A percentile compares a stretch with the other conserved stretches of the same genome.
Conservation (phyloP, 2,888 invertebrate genomes). For the Camptogramma bilineatum region DNA sequence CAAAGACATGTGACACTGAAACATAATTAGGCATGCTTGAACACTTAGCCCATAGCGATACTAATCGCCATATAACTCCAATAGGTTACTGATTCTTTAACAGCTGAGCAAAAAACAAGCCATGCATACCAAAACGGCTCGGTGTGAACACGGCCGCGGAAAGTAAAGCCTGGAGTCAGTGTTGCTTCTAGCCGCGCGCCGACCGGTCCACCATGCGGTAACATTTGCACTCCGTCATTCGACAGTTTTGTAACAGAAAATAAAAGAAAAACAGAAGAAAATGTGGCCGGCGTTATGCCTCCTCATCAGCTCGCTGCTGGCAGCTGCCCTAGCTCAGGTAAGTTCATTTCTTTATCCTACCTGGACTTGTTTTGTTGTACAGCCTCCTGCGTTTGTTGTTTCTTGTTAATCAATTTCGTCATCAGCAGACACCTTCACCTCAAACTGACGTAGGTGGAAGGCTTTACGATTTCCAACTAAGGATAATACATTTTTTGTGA, state of each 20-base stretch:
- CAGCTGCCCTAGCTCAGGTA: conserved; percentile 70
- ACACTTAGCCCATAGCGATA: conserved; percentile 19
- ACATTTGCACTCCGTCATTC: conserved; percentile 55
- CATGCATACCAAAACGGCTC: conserved; percentile 35
- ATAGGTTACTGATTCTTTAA: conserved; percentile 18
- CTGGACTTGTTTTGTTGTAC: conserved; percentile 39
- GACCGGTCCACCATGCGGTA: conserved; percentile 75
- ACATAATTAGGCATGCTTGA: conserved; percentile 8
- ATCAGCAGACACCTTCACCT: conserved; percentile 43
- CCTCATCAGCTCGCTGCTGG: conserved; percentile 64
- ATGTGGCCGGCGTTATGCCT: conserved; percentile 71
- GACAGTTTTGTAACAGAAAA: conserved; percentile 53
- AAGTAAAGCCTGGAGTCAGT: conserved; percentile 80
- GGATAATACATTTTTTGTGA: conserved; percentile 8
- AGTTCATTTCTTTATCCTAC: conserved; percentile 24
- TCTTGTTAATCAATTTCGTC: conserved; percentile 46
- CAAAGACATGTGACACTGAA: neutral
- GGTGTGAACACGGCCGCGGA: conserved; percentile 74
- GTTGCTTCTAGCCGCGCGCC: conserved; percentile 70
- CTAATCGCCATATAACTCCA: conserved; percentile 30
- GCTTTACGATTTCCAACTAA: conserved; percentile 34
- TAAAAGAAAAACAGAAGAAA: conserved; percentile 54
- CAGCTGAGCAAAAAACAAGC: conserved; percentile 32
- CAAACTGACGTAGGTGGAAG: conserved; percentile 38
- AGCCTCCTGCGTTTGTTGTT: conserved; percentile 44